Evolutionary conservation across 2,888 invertebrate species (phyloP).

Genomic region (Drosophila parthenogenetica): DNA sequence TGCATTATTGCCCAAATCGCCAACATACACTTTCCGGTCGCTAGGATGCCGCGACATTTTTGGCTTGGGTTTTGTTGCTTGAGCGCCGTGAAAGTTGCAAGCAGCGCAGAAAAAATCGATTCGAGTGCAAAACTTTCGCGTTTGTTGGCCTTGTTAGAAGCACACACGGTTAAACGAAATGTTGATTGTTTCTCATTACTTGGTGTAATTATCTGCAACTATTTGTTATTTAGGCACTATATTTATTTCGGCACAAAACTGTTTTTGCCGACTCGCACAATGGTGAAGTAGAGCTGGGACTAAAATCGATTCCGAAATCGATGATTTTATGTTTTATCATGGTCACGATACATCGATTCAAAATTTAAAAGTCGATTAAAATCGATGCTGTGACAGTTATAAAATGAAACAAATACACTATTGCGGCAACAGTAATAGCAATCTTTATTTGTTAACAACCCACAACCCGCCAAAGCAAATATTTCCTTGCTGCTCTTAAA

Average conservation of each 20-base stretch:
- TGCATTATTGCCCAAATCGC: constrained; percentile 95
- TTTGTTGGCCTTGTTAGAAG: constrained; percentile 37
- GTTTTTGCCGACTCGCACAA: constrained; percentile 72
- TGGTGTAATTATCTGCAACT: constrained; percentile 33
- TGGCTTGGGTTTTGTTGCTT: constrained; percentile 60
- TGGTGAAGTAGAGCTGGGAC: constrained; percentile 18
- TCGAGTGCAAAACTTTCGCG: constrained; percentile 49
- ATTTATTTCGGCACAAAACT: constrained; percentile 72
- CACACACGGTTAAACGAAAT: constrained; percentile 37
- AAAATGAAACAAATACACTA: no score
- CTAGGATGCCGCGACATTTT: constrained; percentile 86
- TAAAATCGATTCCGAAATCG: no score
- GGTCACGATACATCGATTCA: no score
- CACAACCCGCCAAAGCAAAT: no score
- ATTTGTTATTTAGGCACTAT: constrained; percentile 58
- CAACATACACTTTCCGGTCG: constrained; percentile 98
- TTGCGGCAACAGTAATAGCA: no score
- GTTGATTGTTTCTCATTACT: constrained; percentile 56
- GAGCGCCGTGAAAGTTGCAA: constrained; percentile 58
- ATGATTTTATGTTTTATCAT: no score
- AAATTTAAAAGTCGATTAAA: no score
- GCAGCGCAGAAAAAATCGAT: constrained; percentile 76
- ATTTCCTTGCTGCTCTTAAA: no score
- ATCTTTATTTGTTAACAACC: no score
- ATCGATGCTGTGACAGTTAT: no score